Conservation (phyloP, 1,140 invertebrate species). For the Eciton burchellii region DNA sequence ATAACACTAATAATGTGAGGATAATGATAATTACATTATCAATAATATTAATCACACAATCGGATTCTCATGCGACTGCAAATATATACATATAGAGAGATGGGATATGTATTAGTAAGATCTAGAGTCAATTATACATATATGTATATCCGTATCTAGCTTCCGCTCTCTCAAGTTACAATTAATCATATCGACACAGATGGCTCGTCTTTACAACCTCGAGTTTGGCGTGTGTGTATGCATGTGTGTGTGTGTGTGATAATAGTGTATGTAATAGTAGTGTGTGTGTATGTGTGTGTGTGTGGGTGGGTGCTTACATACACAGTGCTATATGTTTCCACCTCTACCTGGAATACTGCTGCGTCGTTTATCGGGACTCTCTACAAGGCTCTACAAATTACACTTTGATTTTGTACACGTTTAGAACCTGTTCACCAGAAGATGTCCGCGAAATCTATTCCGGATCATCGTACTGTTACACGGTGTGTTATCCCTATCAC, state of each 20-base stretch:
- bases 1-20: constrained; percentile 73
- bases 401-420: constrained; percentile 84
- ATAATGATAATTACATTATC: constrained; percentile 80
- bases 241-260: constrained; percentile 38
- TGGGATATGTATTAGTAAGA: constrained; percentile 82
- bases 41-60: constrained; percentile 76
- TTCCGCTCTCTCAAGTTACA: constrained; percentile 56
- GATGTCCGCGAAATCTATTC: constrained; percentile 58
- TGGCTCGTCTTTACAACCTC: constrained; percentile 79
- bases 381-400: constrained; percentile 79
- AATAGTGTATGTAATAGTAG: too few species aligned
- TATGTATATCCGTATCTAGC: constrained; percentile 1
- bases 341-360: constrained; percentile 80
- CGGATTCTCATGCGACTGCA: constrained; percentile 79
- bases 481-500: background rate
- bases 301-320: constrained; percentile 63
- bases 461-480: constrained; percentile 31
- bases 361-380: constrained; percentile 77
- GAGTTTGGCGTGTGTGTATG: constrained; percentile 69
- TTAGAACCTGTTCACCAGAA: constrained; percentile 74
- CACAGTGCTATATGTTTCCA: constrained; percentile 70
- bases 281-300: constrained; percentile 18
- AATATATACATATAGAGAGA: constrained; percentile 84
- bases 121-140: constrained; percentile 59
- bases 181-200: constrained; percentile 79